Conservation (phyloP, 64 coral and sea anemone species). For the Stichodactyla mertensii region DNA sequence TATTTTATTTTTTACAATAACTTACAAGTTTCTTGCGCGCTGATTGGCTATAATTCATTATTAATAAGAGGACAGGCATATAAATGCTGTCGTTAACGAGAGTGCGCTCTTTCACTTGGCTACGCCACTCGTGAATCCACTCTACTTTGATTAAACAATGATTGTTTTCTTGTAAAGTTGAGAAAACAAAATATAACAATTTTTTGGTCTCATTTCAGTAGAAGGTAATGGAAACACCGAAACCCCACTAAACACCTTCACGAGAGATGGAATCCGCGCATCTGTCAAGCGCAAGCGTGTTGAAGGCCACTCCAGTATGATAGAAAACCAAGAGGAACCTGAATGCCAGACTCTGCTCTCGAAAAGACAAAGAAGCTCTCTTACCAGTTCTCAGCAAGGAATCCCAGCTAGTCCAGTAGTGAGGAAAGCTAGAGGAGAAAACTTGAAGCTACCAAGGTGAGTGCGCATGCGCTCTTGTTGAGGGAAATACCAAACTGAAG, state of each 20-base stretch:
- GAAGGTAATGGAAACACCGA: constrained; percentile 21
- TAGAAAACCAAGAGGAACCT: constrained; percentile 11
- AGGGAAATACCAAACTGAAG: too few species aligned
- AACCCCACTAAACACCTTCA: constrained; percentile 22
- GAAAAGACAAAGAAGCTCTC: constrained; percentile 39
- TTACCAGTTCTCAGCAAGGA: neutral
- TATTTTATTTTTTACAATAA: too few species aligned
- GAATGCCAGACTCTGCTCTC: constrained; percentile 23
- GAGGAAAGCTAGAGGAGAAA: constrained; percentile 60
- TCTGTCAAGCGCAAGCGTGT: constrained; percentile 66
- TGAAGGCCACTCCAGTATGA: neutral
- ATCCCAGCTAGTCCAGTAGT: constrained; percentile 59
- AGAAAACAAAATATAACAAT: too few species aligned
- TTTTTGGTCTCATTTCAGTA: neutral
- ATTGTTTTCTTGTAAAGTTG: neutral
- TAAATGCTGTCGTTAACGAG: too few species aligned
- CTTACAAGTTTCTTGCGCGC: too few species aligned
- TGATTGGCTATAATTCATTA: too few species aligned
- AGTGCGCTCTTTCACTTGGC: too few species aligned
- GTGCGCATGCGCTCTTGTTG: too few species aligned
- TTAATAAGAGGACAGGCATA: too few species aligned
- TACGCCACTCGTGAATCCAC: too few species aligned
- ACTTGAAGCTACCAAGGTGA: constrained; percentile 64
- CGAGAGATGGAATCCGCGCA: constrained; percentile 27
- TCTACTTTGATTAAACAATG: neutral